Conservation (phyloP, 2,888 invertebrate species). For the Galerucella nymphaeae region DNA sequence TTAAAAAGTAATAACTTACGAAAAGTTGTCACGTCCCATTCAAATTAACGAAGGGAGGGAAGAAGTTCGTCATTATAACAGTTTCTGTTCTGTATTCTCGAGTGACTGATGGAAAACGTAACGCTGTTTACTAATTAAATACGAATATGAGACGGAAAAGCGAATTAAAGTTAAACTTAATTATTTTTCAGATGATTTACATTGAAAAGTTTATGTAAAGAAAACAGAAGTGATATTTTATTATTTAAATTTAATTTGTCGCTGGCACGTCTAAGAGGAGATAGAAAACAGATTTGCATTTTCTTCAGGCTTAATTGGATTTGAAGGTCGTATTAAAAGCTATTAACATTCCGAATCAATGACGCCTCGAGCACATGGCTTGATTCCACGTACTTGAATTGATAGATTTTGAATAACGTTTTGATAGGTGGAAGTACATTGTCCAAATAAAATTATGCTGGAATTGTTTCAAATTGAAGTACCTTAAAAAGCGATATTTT, state of each 20-base stretch:
- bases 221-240: constrained; percentile 1
- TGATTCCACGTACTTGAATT: too few species aligned
- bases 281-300: not conserved
- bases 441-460: too few species aligned
- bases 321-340: too few species aligned
- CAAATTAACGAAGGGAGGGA: constrained; percentile 13
- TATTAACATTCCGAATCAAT: too few species aligned
- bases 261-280: not conserved
- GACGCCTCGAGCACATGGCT: too few species aligned
- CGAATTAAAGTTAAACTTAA: constrained; percentile 21
- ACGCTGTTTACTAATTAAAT: constrained; percentile 26
- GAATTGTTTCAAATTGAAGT: too few species aligned
- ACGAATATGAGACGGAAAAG: constrained; percentile 19
- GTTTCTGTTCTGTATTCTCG: constrained; percentile 1
- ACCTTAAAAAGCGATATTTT: too few species aligned
- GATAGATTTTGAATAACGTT: too few species aligned
- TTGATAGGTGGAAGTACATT: too few species aligned
- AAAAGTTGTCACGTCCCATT: constrained; percentile 18
- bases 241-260: not conserved
- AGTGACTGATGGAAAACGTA: constrained; percentile 23
- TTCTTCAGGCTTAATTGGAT: too few species aligned
- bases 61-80: constrained; percentile 20
- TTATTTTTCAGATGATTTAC: constrained; percentile 14
- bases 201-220: not conserved
- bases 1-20: constrained; percentile 16